phyloP scores from a whole-genome alignment of 2,113 vertebrate genomes.

The Cyprinodon brontotheroides region DNA sequence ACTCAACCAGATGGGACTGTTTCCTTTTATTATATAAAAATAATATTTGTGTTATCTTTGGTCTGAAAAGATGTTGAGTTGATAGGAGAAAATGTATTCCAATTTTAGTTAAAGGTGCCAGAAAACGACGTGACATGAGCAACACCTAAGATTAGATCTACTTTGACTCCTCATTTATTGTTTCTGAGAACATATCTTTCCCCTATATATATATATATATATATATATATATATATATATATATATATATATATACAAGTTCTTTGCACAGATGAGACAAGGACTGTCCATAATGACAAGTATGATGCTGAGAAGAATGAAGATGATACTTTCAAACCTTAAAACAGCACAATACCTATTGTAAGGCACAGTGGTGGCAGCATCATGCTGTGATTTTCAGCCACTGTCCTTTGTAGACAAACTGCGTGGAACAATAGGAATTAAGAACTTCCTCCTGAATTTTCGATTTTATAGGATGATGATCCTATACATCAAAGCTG shows the following conservation, averaged over 20 bases:
- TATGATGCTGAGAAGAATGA: not conserved
- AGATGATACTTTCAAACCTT: not conserved
- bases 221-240: too few species aligned
- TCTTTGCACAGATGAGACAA: not conserved
- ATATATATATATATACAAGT: too few species aligned
- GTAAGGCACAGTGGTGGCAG: not conserved
- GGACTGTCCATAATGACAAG: not conserved
- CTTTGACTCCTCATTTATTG: slow-evolving; percentile 13
- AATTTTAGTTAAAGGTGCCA: slow-evolving; percentile 24
- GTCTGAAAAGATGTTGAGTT: slow-evolving; percentile 3
- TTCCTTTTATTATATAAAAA: slow-evolving; percentile 1
- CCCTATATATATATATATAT: too few species aligned
- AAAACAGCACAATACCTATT: not conserved
- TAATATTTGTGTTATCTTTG: not conserved
- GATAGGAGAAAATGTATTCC: not conserved
- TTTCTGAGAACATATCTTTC: not conserved
- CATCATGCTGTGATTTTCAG: not conserved
- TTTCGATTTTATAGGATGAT: not conserved
- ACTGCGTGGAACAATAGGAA: too few species aligned
- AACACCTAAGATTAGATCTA: not conserved
- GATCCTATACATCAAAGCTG: slow-evolving; percentile 2
- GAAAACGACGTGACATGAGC: slow-evolving; percentile 22
- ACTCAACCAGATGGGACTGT: not conserved
- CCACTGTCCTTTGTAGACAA: too few species aligned
- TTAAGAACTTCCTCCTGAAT: too few species aligned